These are phyloP conservation scores for Hystrix cristata DNA, from an alignment of 2,113 vertebrate genomes.

Conservation along the genomic window DNA sequence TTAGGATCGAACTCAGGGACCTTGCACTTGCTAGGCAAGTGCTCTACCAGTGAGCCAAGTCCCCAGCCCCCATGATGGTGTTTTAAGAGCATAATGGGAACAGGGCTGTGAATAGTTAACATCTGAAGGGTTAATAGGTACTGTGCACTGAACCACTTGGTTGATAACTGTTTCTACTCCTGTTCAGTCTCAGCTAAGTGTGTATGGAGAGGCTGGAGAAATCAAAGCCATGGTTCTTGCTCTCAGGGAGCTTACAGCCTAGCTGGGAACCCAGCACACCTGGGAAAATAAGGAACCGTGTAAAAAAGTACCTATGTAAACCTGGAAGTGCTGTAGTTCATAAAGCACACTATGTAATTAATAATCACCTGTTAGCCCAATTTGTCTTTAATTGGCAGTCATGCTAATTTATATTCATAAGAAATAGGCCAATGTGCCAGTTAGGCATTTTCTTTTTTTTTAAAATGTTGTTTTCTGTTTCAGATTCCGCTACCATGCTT, in stretches of 20 bases:
- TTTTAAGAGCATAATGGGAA: not conserved
- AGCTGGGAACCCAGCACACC: not conserved
- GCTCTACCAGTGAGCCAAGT: too few species aligned
- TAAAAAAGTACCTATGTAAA: not conserved
- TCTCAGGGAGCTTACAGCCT: not conserved
- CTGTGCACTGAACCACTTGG: not conserved
- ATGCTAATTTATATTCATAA: slow-evolving; percentile 43
- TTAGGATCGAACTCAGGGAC: too few species aligned
- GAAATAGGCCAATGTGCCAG: not conserved
- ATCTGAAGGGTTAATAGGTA: not conserved
- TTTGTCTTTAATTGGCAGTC: slow-evolving; percentile 68
- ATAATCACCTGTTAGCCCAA: not conserved
- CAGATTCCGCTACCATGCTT: slow-evolving; percentile 90
- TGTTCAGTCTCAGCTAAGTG: not conserved
- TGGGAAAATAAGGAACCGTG: not conserved
- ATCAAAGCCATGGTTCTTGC: not conserved
- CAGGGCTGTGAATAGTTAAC: not conserved
- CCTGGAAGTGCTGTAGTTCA: not conserved
- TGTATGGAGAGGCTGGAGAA: not conserved
- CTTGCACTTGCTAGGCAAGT: too few species aligned
- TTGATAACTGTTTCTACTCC: not conserved
- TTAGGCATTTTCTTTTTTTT: not conserved
- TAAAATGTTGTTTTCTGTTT: slow-evolving; percentile 76
- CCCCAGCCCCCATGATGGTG: not conserved
- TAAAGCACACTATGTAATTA: not conserved